These are phyloP conservation scores for Lasioglossum figueresi DNA, from an alignment of 2,888 invertebrate genomes.

Conservation along the genomic window DNA sequence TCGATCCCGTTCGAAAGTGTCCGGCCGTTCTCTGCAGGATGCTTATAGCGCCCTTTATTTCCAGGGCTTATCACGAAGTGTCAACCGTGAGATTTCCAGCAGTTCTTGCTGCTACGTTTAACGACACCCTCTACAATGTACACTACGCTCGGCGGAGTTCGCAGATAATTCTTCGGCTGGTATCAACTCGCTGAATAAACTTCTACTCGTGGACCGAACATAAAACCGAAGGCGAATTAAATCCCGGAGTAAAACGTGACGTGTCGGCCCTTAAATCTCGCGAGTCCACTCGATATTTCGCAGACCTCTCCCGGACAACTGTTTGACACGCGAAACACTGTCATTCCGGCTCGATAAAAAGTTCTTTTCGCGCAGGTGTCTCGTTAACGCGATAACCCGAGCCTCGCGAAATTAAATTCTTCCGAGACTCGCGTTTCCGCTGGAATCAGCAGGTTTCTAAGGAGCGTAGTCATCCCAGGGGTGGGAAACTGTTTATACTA, in stretches of 20 bases:
- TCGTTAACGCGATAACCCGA: neutral
- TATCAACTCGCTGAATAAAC: neutral
- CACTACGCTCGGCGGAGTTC: neutral
- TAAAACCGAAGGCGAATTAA: conserved; percentile 11
- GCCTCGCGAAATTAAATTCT: conserved; percentile 1
- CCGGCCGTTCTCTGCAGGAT: neutral
- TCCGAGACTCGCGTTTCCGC: neutral
- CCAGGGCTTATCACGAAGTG: neutral
- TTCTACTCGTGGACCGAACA: neutral
- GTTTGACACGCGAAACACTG: neutral
- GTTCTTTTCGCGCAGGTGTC: conserved; percentile 7
- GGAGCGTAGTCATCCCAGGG: neutral
- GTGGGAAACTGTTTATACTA: neutral
- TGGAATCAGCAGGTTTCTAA: neutral
- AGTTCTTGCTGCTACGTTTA: neutral
- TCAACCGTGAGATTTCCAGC: conserved; percentile 8
- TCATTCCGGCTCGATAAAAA: neutral
- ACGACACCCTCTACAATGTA: neutral
- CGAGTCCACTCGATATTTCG: neutral
- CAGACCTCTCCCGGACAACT: neutral
- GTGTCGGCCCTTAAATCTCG: neutral
- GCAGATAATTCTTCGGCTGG: conserved; percentile 1
- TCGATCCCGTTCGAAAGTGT: neutral
- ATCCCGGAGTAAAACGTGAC: neutral
- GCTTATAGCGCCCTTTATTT: neutral